These are phyloP conservation scores for Pachypanchax playfairii DNA, from an alignment of 2,113 vertebrate species.

Conservation along the genomic window DNA sequence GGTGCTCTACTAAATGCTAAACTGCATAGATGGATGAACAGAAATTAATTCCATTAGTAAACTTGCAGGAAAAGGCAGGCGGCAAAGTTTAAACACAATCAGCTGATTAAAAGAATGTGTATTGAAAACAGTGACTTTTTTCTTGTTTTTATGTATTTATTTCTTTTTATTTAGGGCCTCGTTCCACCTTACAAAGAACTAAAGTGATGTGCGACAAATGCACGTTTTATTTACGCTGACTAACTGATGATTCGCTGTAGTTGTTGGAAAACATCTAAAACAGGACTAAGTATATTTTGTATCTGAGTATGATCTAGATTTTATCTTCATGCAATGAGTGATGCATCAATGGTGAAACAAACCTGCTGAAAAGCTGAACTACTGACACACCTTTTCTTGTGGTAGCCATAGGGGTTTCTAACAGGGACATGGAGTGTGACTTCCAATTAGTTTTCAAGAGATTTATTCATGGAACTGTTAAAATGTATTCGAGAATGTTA, in stretches of 20 bases:
- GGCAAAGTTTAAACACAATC: conserved; percentile 2
- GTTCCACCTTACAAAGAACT: neutral
- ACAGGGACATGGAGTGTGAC: conserved; percentile 56
- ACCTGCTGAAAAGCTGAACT: conserved; percentile 25
- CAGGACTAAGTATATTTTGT: too few species aligned
- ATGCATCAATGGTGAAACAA: conserved; percentile 37
- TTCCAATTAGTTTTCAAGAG: conserved; percentile 71
- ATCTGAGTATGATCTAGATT: too few species aligned
- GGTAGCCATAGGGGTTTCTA: conserved; percentile 58
- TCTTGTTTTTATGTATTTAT: too few species aligned
- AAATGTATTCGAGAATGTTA: conserved; percentile 64
- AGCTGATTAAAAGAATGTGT: neutral
- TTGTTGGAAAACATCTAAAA: neutral
- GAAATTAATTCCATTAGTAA: conserved; percentile 49
- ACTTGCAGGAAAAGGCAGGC: conserved; percentile 6
- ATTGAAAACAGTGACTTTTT: neutral
- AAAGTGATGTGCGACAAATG: too few species aligned
- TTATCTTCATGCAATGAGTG: too few species aligned
- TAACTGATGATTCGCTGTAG: neutral
- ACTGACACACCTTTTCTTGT: conserved; percentile 59
- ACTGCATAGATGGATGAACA: conserved; percentile 40
- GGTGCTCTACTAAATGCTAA: conserved; percentile 30
- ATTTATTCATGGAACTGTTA: conserved; percentile 67
- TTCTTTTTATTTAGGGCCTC: neutral
- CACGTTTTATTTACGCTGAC: too few species aligned